phyloP scores from a whole-genome alignment of 1,140 invertebrate genomes.

The Agrypnia vestita region DNA sequence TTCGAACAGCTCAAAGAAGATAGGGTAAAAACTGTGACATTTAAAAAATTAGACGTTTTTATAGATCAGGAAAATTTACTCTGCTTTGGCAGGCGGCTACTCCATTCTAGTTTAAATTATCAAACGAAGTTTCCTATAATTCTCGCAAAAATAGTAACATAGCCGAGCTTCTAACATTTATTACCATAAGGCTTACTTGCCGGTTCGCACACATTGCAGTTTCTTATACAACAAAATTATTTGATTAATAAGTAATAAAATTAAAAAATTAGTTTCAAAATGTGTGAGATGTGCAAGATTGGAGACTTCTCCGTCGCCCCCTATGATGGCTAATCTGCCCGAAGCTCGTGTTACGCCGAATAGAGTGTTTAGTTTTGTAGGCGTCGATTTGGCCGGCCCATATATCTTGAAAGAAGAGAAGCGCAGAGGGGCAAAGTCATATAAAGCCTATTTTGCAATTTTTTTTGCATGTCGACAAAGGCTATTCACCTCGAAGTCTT shows the following conservation, averaged over 20 bases:
- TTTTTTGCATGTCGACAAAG: too few relatives aligned
- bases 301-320: too few relatives aligned
- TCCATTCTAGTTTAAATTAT: not conserved
- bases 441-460: too few relatives aligned
- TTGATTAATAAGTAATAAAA: conserved; percentile 2
- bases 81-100: not conserved
- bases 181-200: not conserved
- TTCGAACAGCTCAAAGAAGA: not conserved
- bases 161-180: not conserved
- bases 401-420: too few relatives aligned
- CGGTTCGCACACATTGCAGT: not conserved
- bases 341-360: too few relatives aligned
- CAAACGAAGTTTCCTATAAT: not conserved
- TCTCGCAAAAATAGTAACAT: not conserved
- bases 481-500: too few relatives aligned
- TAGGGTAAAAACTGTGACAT: not conserved
- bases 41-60: not conserved
- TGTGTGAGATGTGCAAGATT: not conserved
- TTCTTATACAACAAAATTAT: not conserved
- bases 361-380: too few relatives aligned
- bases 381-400: too few relatives aligned
- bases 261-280: not conserved
- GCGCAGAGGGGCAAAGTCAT: too few relatives aligned
- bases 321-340: too few relatives aligned
- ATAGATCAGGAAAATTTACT: not conserved